Evolutionary conservation across 1,140 invertebrate species (phyloP).

Genomic region (Drosophila bipectinata): DNA sequence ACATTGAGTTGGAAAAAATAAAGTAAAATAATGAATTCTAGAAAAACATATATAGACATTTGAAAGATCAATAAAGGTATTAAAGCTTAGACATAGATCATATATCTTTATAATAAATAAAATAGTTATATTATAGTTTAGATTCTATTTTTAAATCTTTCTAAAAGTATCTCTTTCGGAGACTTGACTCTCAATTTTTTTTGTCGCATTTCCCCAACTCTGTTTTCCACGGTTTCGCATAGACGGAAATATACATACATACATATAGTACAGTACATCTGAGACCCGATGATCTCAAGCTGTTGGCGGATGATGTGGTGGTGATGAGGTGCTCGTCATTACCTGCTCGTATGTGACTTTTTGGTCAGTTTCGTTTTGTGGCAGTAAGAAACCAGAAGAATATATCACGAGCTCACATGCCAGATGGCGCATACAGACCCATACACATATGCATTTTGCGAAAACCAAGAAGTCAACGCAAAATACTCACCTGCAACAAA

Average conservation of each 20-base stretch:
- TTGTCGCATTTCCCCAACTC: background rate
- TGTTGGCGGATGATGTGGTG: conserved; percentile 26
- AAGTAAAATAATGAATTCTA: too few relatives aligned
- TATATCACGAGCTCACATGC: conserved; percentile 75
- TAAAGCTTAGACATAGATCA: too few relatives aligned
- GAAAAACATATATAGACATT: background rate
- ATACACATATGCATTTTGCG: conserved; percentile 12
- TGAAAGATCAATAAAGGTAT: background rate
- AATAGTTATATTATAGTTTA: too few relatives aligned
- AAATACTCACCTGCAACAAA: conserved; percentile 79
- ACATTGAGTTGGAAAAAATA: conserved; percentile 24
- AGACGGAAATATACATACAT: conserved; percentile 32
- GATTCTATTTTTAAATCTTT: too few relatives aligned
- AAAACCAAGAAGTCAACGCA: conserved; percentile 67
- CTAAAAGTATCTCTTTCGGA: too few relatives aligned
- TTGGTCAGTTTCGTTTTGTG: conserved; percentile 45
- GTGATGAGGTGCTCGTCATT: conserved; percentile 18
- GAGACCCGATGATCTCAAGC: conserved; percentile 22
- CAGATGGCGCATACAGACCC: conserved; percentile 30
- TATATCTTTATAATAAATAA: too few relatives aligned
- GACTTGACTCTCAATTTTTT: too few relatives aligned
- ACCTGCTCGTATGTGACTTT: conserved; percentile 74
- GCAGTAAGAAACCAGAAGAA: conserved; percentile 71
- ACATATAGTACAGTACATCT: conserved; percentile 1
- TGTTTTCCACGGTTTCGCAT: conserved; percentile 16